These are phyloP conservation scores for Alfaro cultratus DNA, from an alignment of 2,797 vertebrate genomes.

Conservation along the genomic window DNA sequence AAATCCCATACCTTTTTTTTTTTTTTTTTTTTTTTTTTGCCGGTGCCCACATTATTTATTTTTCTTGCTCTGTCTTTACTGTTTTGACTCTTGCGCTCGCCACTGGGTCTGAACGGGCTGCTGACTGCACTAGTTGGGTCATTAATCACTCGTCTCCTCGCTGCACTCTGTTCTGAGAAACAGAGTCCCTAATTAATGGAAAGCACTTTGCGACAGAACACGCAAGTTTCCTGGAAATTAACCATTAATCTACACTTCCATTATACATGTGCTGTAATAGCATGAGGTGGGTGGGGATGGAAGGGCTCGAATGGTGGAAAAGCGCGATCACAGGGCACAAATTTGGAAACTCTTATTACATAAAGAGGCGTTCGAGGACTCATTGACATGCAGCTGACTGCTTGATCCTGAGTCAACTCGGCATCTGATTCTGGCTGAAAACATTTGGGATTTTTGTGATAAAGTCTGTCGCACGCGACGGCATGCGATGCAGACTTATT, in stretches of 20 bases:
- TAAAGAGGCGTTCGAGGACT: neutral
- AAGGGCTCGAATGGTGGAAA: constrained; percentile 44
- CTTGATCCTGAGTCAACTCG: constrained; percentile 25
- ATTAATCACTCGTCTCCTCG: constrained; percentile 69
- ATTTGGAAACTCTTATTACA: neutral
- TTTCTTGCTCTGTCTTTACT: constrained; percentile 61
- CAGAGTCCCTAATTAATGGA: constrained; percentile 75
- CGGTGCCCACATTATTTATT: constrained; percentile 59
- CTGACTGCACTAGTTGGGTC: constrained; percentile 55
- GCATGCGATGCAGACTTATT: neutral
- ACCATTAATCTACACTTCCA: constrained; percentile 70
- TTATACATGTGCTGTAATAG: constrained; percentile 62
- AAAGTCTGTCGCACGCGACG: neutral
- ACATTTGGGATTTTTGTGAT: neutral
- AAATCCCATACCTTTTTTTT: constrained; percentile 56
- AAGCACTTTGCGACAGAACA: constrained; percentile 75
- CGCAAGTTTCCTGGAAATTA: constrained; percentile 79
- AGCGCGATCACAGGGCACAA: constrained; percentile 23
- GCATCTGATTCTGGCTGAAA: neutral
- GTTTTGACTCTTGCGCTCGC: constrained; percentile 52
- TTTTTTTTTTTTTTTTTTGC: constrained; percentile 1
- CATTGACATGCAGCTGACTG: constrained; percentile 5
- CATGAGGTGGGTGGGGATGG: constrained; percentile 44
- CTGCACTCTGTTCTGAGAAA: constrained; percentile 58
- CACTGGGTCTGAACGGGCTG: constrained; percentile 41